phyloP scores from a whole-genome alignment of 2,888 invertebrate species.

The Dilophus febrilis region DNA sequence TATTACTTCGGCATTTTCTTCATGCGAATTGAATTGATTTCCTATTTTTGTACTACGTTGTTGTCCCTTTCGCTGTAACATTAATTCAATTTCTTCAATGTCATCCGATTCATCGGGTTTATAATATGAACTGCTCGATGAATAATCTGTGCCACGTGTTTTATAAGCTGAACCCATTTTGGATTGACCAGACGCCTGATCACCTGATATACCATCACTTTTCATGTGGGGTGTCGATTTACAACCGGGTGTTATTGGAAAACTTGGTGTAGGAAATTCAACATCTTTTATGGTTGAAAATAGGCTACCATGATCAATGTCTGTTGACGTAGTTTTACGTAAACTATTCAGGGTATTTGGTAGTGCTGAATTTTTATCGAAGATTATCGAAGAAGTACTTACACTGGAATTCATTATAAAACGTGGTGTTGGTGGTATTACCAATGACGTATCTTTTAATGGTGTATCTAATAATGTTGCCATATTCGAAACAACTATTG shows the following conservation, averaged over 20 bases:
- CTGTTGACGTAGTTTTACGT: too few species aligned
- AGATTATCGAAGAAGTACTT: too few species aligned
- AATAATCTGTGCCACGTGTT: constrained; percentile 39
- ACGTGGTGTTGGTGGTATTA: constrained; percentile 38
- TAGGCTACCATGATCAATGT: too few species aligned
- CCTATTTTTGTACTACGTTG: too few species aligned
- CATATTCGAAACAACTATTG: constrained; percentile 17
- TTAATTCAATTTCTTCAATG: constrained; percentile 11
- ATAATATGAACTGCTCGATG: constrained; percentile 44
- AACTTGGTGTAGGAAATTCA: constrained; percentile 38
- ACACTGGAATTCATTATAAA: too few species aligned
- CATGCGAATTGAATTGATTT: too few species aligned
- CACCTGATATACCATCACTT: neutral
- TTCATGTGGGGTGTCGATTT: constrained; percentile 13
- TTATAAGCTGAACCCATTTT: constrained; percentile 22
- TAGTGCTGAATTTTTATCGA: too few species aligned
- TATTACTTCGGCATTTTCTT: too few species aligned
- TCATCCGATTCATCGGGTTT: constrained; percentile 43
- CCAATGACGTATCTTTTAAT: constrained; percentile 34
- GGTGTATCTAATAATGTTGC: constrained; percentile 36
- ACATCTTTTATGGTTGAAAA: constrained; percentile 36
- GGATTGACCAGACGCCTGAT: constrained; percentile 17
- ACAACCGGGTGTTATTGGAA: constrained; percentile 31
- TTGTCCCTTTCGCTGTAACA: too few species aligned
- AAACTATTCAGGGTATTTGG: constrained; percentile 14